Conservation (phyloP, 2,797 vertebrate genomes). For the Chelidonichthys spinosus region DNA sequence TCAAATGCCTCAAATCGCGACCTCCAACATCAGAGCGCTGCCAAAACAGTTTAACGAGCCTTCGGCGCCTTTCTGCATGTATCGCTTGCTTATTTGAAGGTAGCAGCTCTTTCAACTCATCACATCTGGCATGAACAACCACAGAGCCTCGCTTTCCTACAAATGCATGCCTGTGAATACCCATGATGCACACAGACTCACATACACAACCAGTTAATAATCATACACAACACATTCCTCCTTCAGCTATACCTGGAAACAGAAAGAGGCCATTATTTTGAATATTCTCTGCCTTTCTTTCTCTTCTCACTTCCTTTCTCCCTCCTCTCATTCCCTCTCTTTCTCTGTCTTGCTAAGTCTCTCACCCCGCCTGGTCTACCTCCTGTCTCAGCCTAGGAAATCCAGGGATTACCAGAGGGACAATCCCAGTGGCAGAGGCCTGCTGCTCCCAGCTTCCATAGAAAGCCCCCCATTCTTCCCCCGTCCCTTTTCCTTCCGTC, state of each 20-base stretch:
- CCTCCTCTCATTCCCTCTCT: slow-evolving; percentile 35
- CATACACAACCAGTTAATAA: slow-evolving; percentile 33
- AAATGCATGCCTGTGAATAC: slow-evolving; percentile 56
- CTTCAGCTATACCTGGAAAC: slow-evolving; percentile 34
- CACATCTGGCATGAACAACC: slow-evolving; percentile 63
- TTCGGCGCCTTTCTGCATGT: slow-evolving; percentile 51
- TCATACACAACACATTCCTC: slow-evolving; percentile 41
- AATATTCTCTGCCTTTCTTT: slow-evolving; percentile 35
- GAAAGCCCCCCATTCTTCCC: slow-evolving; percentile 63
- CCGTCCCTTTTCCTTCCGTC: slow-evolving; percentile 46
- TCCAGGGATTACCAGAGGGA: slow-evolving; percentile 79
- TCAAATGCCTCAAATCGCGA: slow-evolving; percentile 52
- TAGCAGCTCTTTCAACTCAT: slow-evolving; percentile 65
- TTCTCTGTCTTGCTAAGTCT: slow-evolving; percentile 44
- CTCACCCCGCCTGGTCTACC: slow-evolving; percentile 66
- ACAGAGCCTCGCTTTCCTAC: slow-evolving; percentile 44
- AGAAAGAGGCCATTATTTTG: slow-evolving; percentile 31
- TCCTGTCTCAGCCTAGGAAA: slow-evolving; percentile 78
- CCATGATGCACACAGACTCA: slow-evolving; percentile 21
- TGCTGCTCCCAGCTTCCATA: slow-evolving; percentile 67
- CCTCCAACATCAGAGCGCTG: slow-evolving; percentile 43
- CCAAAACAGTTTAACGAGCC: slow-evolving; percentile 69
- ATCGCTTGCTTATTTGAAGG: slow-evolving; percentile 65
- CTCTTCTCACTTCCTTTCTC: slow-evolving; percentile 22
- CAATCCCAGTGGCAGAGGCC: slow-evolving; percentile 76